A percentile compares a stretch with the other conserved stretches of the same genome.
Evolutionary conservation across 2,888 invertebrate genomes (phyloP).

Genomic region (Toxonevra muliebris): DNA sequence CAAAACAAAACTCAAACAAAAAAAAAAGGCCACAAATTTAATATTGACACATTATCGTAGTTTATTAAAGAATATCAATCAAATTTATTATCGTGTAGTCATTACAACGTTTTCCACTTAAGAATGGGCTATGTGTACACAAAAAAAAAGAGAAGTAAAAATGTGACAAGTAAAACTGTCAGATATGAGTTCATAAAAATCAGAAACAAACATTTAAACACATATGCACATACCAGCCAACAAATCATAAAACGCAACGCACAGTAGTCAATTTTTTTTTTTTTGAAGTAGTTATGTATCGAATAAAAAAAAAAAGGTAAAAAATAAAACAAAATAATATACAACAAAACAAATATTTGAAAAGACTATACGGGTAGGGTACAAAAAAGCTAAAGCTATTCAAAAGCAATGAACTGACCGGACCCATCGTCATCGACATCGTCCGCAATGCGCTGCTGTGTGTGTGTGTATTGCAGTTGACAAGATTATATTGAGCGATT

Average conservation of each 20-base stretch:
- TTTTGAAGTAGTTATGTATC: too few species aligned
- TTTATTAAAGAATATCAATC: background rate
- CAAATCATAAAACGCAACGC: too few species aligned
- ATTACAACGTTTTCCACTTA: conserved; percentile 6
- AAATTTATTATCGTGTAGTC: conserved; percentile 3
- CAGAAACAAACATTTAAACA: background rate
- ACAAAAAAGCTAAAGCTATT: too few species aligned
- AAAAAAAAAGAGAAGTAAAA: background rate
- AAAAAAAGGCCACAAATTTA: background rate
- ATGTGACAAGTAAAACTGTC: background rate
- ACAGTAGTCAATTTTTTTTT: too few species aligned
- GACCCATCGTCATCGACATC: too few species aligned
- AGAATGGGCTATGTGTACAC: background rate
- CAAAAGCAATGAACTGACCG: too few species aligned
- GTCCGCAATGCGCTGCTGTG: too few species aligned
- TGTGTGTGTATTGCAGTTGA: background rate
- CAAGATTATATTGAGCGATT: conserved; percentile 4
- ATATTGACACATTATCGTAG: background rate
- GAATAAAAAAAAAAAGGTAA: too few species aligned
- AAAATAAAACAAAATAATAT: background rate
- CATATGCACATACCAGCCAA: too few species aligned
- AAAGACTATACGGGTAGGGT: too few species aligned
- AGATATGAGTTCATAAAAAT: background rate
- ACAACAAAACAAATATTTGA: background rate
- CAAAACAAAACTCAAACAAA: too few species aligned